These are phyloP conservation scores for Steinernema feltiae DNA, from an alignment of 1,140 invertebrate genomes.

Conservation along the genomic window DNA sequence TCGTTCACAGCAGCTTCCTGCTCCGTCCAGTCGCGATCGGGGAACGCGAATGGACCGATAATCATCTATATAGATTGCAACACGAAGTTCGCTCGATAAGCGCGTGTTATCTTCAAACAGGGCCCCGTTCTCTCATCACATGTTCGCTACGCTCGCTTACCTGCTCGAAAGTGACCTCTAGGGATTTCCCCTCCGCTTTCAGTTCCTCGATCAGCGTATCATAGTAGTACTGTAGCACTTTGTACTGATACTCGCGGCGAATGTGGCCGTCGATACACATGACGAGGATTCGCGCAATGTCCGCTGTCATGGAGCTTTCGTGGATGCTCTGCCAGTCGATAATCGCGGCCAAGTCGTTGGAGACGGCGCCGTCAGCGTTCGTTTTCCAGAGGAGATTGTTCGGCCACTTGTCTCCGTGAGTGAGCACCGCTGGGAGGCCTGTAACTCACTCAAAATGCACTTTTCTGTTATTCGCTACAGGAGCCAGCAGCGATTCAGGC, in stretches of 20 bases:
- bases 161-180: neutral
- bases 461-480: neutral
- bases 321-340: conserved; percentile 35
- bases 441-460: neutral
- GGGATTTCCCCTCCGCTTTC: neutral
- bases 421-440: neutral
- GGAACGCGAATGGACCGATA: neutral
- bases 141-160: neutral
- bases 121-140: neutral
- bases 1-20: no score
- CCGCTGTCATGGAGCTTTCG: conserved; percentile 21
- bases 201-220: neutral
- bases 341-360: neutral
- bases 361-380: neutral
- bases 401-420: neutral
- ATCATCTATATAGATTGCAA: neutral
- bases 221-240: neutral
- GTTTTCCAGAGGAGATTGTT: neutral
- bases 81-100: neutral
- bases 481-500: no score
- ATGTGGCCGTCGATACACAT: neutral
- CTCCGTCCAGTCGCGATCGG: neutral
- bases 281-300: conserved; percentile 17
- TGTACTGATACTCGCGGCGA: neutral
- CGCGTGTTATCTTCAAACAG: neutral